Conservation (phyloP, 2,797 vertebrate species). For the Oreochromis mossambicus region DNA sequence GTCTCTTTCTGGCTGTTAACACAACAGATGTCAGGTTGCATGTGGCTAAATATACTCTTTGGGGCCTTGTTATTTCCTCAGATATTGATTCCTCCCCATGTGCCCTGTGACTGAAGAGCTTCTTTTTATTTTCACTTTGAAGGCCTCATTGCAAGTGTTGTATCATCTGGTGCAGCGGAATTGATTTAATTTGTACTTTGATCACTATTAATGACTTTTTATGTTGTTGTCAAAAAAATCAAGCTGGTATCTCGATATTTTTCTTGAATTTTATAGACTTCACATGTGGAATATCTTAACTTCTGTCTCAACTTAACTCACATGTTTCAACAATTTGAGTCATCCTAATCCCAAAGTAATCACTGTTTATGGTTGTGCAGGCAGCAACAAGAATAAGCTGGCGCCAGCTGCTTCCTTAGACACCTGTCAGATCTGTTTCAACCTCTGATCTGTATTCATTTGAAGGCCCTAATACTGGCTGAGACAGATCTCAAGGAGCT, state of each 20-base stretch:
- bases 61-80: conserved; percentile 62
- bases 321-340: conserved; percentile 4
- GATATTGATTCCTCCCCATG: conserved; percentile 52
- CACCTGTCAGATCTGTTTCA: conserved; percentile 54
- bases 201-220: not conserved
- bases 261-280: not conserved
- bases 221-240: not conserved
- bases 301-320: not conserved
- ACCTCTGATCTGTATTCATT: conserved; percentile 61
- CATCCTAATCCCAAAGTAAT: conserved; percentile 12
- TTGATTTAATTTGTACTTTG: conserved; percentile 5
- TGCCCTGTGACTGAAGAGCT: conserved; percentile 9
- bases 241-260: not conserved
- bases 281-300: not conserved
- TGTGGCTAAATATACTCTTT: conserved; percentile 60
- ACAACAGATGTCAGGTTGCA: conserved; percentile 59
- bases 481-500: conserved; percentile 27
- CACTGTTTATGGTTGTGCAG: conserved; percentile 1
- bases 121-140: conserved; percentile 47
- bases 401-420: conserved; percentile 41
- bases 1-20: conserved; percentile 53
- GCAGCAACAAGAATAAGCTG: not conserved
- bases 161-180: not conserved
- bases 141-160: not conserved
- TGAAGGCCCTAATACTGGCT: conserved; percentile 23